phyloP scores from a whole-genome alignment of 2,113 vertebrate genomes.

The Enhydra lutris region DNA sequence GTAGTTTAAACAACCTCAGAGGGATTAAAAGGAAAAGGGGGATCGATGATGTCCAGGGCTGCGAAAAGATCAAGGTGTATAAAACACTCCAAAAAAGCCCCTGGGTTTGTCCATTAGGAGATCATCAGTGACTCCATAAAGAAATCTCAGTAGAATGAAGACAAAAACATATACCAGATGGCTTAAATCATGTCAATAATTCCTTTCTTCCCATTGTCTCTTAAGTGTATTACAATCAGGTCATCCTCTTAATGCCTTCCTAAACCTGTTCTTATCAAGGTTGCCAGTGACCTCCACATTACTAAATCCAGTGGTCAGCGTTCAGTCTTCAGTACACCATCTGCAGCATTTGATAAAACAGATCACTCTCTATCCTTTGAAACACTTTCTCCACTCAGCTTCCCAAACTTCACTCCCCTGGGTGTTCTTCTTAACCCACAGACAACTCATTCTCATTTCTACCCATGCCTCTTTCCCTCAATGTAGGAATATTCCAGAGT shows the following conservation, averaged over 20 bases:
- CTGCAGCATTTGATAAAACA: not conserved
- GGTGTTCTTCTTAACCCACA: not conserved
- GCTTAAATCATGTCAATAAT: not conserved
- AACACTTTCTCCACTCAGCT: not conserved
- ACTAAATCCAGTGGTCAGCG: not conserved
- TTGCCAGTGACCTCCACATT: not conserved
- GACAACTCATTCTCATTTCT: not conserved
- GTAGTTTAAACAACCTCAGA: not conserved
- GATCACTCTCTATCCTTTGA: not conserved
- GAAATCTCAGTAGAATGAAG: not conserved
- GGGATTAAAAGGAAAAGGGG: not conserved
- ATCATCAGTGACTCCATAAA: not conserved
- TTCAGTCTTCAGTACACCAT: not conserved
- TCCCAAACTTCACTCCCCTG: not conserved
- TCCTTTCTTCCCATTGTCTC: not conserved
- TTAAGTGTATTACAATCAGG: not conserved
- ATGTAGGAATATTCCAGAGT: not conserved
- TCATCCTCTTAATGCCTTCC: not conserved
- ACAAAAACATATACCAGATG: not conserved
- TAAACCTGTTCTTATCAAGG: not conserved
- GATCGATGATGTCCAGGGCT: not conserved
- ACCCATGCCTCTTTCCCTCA: not conserved
- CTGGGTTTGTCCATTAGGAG: not conserved
- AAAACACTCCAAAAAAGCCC: not conserved
- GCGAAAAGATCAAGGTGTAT: not conserved